Evolutionary conservation across 2,113 vertebrate genomes (phyloP), one percentile per base, ranked within the genome.

Genomic region (Girardinichthys multiradiatus): DNA sequence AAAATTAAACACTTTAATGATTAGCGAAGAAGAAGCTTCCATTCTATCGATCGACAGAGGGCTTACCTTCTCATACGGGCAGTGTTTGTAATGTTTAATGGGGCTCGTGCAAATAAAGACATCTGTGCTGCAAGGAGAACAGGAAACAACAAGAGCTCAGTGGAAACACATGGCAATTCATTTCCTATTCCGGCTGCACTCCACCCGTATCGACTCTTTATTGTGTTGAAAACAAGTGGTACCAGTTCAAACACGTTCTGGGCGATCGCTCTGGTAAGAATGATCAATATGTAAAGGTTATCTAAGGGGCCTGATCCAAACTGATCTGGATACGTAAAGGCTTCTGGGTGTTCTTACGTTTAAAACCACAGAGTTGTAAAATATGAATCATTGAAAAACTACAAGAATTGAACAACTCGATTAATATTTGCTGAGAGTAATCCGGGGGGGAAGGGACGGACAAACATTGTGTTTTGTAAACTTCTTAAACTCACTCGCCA

Each of bases 31-130:
- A 26, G 42, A 58, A 64, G 21, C 62, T n/a, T 27, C 6, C n/a
- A 28, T 51, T 61, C 21, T 58, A 70, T 68, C 57, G 59, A 69
- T 64, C 17, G 27, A 13, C 42, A 68, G 57, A 15, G 1, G n/a
- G 6, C 89, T 94, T 91, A 99, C 98, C 96, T 99, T 99, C 91
- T 99, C 97, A 0, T 94, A 95, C 0, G 96, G 95, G 80, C 97
- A 99, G 93, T 97, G 93, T 63, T 91, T 89, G 77, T 96, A 98
- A 78, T 94, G 95, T 86, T 95, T 96, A 89, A 98, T 98, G 0
- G 98, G 97, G 72, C 97, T 99, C 0, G 97, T 99, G 91, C 98
- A 99, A 90, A 99, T 97, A 90, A 98, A 98, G 76, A 99, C 96
- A 0, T 98, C 95, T 0, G 97, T 99, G 94, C 98, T 98, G 92